These are phyloP conservation scores for Miichthys miiuy DNA, from an alignment of 2,797 vertebrate genomes.

Conservation along the genomic window DNA sequence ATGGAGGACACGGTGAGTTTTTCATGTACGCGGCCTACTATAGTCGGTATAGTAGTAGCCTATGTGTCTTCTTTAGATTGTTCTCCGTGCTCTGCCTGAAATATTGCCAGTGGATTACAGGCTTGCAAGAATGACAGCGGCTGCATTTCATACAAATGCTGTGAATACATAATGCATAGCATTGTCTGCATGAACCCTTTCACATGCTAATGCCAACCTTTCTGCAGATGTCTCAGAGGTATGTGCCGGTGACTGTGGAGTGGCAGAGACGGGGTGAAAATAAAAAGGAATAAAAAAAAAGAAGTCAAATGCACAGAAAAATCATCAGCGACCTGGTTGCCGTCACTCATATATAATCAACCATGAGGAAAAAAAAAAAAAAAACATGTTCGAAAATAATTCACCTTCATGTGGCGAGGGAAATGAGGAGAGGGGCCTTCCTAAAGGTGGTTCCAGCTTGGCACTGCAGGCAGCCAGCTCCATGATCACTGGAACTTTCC, in stretches of 20 bases:
- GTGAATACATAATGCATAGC: slow-evolving; percentile 85
- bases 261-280: slow-evolving; percentile 61
- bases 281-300: slow-evolving; percentile 59
- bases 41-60: slow-evolving; percentile 50
- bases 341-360: slow-evolving; percentile 55
- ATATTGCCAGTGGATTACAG: slow-evolving; percentile 82
- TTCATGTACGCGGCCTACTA: slow-evolving; percentile 51
- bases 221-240: slow-evolving; percentile 83
- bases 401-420: slow-evolving; percentile 51
- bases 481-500: slow-evolving; percentile 66
- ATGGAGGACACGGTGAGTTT: slow-evolving; percentile 61
- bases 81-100: slow-evolving; percentile 66
- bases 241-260: slow-evolving; percentile 68
- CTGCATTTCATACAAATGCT: slow-evolving; percentile 84
- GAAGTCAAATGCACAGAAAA: slow-evolving; percentile 51
- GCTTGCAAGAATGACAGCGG: slow-evolving; percentile 79
- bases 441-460: slow-evolving; percentile 44
- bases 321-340: slow-evolving; percentile 42
- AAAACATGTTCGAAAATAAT: slow-evolving; percentile 47
- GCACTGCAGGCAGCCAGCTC: slow-evolving; percentile 18
- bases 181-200: slow-evolving; percentile 84
- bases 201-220: slow-evolving; percentile 86
- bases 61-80: slow-evolving; percentile 66
- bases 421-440: slow-evolving; percentile 30
- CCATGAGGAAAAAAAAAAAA: slow-evolving; percentile 34